A percentile compares a stretch with the other conserved stretches of the same genome.
Conservation (phyloP, 2,113 vertebrate genomes). For the Formicarius rufipectus region DNA sequence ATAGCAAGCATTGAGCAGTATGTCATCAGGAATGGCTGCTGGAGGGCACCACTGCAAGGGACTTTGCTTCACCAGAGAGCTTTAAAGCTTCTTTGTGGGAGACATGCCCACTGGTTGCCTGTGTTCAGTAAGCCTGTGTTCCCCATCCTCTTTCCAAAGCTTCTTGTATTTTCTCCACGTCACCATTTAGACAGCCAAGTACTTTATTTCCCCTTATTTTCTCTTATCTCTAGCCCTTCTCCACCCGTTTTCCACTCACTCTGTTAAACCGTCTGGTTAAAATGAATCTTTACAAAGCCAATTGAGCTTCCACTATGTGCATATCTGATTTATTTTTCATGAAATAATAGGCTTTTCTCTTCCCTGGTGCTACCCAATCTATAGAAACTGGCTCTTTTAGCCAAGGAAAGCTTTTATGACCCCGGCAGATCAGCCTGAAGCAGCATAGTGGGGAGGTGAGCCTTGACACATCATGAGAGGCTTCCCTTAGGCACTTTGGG, state of each 20-base stretch:
- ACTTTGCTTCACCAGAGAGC: neutral
- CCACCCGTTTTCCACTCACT: neutral
- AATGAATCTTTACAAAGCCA: neutral
- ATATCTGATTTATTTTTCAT: constrained; percentile 43
- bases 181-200: neutral
- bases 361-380: neutral
- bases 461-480: neutral
- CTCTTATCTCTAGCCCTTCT: neutral
- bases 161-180: neutral
- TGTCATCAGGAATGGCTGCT: neutral
- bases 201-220: neutral
- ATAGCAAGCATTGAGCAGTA: neutral
- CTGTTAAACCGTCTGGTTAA: neutral
- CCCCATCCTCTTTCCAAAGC: neutral
- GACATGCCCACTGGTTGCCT: neutral
- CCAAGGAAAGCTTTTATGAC: constrained; percentile 11
- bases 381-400: constrained; percentile 21
- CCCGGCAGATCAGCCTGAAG: constrained; percentile 18
- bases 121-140: neutral
- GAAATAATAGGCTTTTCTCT: constrained; percentile 17
- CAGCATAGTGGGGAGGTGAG: neutral
- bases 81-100: neutral
- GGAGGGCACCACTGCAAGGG: neutral
- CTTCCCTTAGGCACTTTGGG: neutral
- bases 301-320: neutral